Base-by-base conservation (phyloP, 2,797 vertebrate species). In the Threskiornis aethiopicus region DNA sequence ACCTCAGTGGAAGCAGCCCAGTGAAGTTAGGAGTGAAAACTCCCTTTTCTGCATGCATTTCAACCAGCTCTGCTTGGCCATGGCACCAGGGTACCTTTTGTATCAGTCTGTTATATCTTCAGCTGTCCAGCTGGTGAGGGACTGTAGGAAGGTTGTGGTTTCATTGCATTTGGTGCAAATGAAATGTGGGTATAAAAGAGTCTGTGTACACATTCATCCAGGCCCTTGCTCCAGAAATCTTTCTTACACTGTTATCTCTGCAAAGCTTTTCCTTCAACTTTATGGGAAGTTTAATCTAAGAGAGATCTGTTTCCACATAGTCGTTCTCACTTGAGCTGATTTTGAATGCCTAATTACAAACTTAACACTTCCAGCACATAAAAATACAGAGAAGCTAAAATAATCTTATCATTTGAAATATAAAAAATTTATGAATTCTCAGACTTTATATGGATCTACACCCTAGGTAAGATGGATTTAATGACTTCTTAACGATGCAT, bases 251-350 rank as follows among this genome's bases (percentile, higher is more conserved):
- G 6, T 59, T 57, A 42, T 29, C 26, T 81, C 37, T 70, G 44
- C 3, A 5, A 87, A 73, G n/a, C 5, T 70, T 85, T 73, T 41
- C 20, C 55, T 92, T 85, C 51, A 80, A 2, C 11, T 89, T 85
- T 10, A 57, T 13, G 42, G 6, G 17, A 62, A 73, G 7, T 62
- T 72, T 72, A 24, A 54, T 44, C 46, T 84, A n/a, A 54, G 61
- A 62, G 15, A 75, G 67, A 46, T 65, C 66, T 0, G 1, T 67
- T 93, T 94, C 46, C 51, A 78, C 17, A 13, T 17, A 21, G 4
- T 37, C 5, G 2, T 10, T 33, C 37, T 89, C 19, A 16, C 28
- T 64, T 0, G 0, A 69, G 44, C 20, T 83, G 29, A 19, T 54
- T 95, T 49, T 57, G 62, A 90, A 65, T 57, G 37, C 15, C 21